A percentile compares a stretch with the other conserved stretches of the same genome.
These are phyloP conservation scores for Girardinus metallicus DNA, from an alignment of 2,797 vertebrate species.

Conservation along the genomic window DNA sequence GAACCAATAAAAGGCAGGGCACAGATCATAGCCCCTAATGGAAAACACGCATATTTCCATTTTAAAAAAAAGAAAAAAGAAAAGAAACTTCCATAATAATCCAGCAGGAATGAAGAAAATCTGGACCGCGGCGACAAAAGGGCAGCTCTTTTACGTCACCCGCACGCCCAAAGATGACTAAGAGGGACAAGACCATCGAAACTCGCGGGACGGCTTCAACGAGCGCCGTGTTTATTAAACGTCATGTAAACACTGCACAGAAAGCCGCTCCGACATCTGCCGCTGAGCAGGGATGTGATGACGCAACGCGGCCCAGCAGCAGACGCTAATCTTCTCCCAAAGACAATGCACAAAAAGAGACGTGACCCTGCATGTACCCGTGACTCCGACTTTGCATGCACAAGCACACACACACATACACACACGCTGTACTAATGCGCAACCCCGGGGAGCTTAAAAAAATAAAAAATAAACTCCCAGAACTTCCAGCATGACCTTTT, in stretches of 20 bases:
- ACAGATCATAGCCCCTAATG: background rate
- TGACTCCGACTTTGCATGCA: slow-evolving; percentile 41
- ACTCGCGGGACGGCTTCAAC: slow-evolving; percentile 13
- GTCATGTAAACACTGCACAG: slow-evolving; percentile 48
- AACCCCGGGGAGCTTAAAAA: slow-evolving; percentile 42
- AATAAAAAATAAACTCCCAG: slow-evolving; percentile 11
- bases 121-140: background rate
- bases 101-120: slow-evolving; percentile 4
- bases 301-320: slow-evolving; percentile 62
- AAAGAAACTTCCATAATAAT: too few relatives aligned
- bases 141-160: background rate
- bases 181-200: slow-evolving; percentile 10
- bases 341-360: slow-evolving; percentile 61
- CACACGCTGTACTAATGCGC: slow-evolving; percentile 20
- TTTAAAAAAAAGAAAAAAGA: too few relatives aligned
- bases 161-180: slow-evolving; percentile 31
- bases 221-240: slow-evolving; percentile 27
- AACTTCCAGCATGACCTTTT: slow-evolving; percentile 33
- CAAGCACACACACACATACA: slow-evolving; percentile 14
- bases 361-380: slow-evolving; percentile 55
- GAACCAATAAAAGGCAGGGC: background rate
- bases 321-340: slow-evolving; percentile 57
- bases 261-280: slow-evolving; percentile 46
- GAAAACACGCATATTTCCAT: background rate
- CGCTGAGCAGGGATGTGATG: slow-evolving; percentile 37